Base-by-base conservation (phyloP, 2,113 vertebrate genomes). In the Nesospiza acunhae region DNA sequence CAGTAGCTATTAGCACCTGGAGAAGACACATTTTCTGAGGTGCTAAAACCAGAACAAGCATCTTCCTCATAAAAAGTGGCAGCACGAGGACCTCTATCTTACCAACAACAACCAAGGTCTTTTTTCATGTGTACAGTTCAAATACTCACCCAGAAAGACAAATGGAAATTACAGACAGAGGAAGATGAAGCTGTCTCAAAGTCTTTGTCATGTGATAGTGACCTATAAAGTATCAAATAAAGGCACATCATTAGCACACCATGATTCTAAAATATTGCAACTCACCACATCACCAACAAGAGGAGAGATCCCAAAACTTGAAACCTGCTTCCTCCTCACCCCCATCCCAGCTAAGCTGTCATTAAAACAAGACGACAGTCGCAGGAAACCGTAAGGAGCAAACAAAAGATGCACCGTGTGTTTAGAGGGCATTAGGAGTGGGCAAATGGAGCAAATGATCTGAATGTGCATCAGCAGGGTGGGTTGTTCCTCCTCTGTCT, bases 151-250 rank as follows among this genome's bases (percentile, higher is more conserved):
- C 96, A 96, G 96, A 96, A 98, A 98, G 97, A 98, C 98, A 98
- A 98, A 98, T 98, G 98, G 98, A 98, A 99, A 99, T 98, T 97
- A 97, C 97, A 98, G 98, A 97, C 97, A 97, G 98, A 98, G 86
- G 98, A 98, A 96, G 98, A 99, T 97, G 98, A 98, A 98, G 98
- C 98, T 98, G 98, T 98, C 93, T 98, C 97, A 96, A 98, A 98
- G 98, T 97, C 98, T 99, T 98, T 98, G 98, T 99, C 99, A 99
- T 99, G 98, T 98, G 99, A 99, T 97, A 98, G 98, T 98, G 98
- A 99, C 99, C 99, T 99, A 99, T 98, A 99, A 99, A 99, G 97
- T 98, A 99, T 98, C 98, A 99, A 98, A 99, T 98, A 99, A 96
- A 97, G 96, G 95, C 97, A 98, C 97, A 98, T 98, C 97, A 98